Evolutionary conservation across 2,888 invertebrate species (phyloP).

Genomic region (Nudaria mundana): DNA sequence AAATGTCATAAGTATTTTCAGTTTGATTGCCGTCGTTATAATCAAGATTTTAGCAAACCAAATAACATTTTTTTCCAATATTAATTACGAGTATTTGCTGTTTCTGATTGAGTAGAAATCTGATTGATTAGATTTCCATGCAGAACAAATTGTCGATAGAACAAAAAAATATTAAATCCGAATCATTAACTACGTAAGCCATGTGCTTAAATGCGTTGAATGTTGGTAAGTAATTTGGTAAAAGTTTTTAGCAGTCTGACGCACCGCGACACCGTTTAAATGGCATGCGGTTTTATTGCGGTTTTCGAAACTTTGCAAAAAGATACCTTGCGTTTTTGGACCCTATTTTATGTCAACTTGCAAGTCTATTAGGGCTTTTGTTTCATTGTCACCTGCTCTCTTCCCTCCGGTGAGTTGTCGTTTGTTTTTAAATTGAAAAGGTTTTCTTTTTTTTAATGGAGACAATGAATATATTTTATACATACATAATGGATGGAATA

Average conservation of each 20-base stretch:
- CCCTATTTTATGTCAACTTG: conserved; percentile 56
- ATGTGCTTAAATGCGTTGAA: conserved; percentile 52
- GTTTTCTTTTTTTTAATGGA: conserved; percentile 20
- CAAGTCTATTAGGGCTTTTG: conserved; percentile 63
- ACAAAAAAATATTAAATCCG: too few species aligned
- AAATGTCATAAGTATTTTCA: too few species aligned
- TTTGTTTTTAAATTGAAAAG: conserved; percentile 38
- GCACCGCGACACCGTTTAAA: conserved; percentile 66
- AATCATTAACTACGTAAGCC: conserved; percentile 45
- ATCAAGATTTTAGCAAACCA: too few species aligned
- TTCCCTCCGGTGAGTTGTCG: conserved; percentile 36
- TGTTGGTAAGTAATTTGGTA: conserved; percentile 49
- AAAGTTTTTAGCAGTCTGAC: conserved; percentile 52
- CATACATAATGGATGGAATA: background rate
- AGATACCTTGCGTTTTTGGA: conserved; percentile 46
- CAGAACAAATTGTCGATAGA: too few species aligned
- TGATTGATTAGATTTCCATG: too few species aligned
- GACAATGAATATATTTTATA: background rate
- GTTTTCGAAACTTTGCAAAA: conserved; percentile 63
- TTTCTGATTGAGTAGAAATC: too few species aligned
- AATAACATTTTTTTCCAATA: too few species aligned
- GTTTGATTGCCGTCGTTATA: too few species aligned
- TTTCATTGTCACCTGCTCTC: conserved; percentile 58
- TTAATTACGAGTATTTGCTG: too few species aligned
- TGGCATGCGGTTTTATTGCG: conserved; percentile 68